Conservation (phyloP, 2,113 vertebrate species). For the Vulpes ferrilata region DNA sequence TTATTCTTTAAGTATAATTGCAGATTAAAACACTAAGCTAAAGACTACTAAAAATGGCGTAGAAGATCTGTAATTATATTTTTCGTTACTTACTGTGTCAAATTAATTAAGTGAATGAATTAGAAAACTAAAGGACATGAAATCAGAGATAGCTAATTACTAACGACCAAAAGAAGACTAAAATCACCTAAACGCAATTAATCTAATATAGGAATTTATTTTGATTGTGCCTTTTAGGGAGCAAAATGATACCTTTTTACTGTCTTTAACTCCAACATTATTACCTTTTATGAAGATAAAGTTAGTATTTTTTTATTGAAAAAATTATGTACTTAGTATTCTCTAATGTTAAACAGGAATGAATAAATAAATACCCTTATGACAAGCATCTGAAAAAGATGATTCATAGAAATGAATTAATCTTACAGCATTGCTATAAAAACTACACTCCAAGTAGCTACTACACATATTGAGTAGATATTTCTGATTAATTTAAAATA, state of each 20-base stretch:
- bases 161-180: neutral
- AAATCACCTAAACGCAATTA: neutral
- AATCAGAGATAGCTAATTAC: neutral
- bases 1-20: neutral
- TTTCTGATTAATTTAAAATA: conserved; percentile 21
- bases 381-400: conserved; percentile 37
- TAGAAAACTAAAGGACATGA: conserved; percentile 10
- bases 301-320: neutral
- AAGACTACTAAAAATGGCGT: neutral
- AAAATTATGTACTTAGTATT: neutral
- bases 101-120: neutral
- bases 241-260: conserved; percentile 1
- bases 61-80: neutral
- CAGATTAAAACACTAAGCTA: neutral
- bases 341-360: neutral
- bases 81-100: neutral
- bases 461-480: neutral
- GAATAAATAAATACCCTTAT: neutral
- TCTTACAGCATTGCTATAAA: conserved; percentile 38
- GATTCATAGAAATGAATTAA: conserved; percentile 15
- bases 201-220: neutral
- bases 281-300: neutral
- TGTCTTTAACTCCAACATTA: conserved; percentile 42
- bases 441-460: neutral
- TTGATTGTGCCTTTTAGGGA: neutral